Evolutionary conservation across 2,888 invertebrate species (phyloP).

Genomic region (Amphiduros pacificus): DNA sequence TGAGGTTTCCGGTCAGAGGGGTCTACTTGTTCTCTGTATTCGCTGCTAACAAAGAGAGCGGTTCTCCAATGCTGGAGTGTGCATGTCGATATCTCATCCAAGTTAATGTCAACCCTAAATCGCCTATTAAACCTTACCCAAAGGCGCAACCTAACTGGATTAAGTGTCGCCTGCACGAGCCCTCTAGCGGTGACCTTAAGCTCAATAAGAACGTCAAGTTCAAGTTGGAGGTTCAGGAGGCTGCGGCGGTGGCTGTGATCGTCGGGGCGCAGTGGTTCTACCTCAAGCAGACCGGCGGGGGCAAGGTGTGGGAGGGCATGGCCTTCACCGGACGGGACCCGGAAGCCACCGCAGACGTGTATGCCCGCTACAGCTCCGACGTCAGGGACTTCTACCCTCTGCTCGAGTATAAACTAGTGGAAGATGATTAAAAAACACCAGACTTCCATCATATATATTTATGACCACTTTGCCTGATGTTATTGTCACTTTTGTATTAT

Average conservation of each 20-base stretch:
- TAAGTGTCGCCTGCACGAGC: slow-evolving; percentile 51
- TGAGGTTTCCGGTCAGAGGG: slow-evolving; percentile 50
- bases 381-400: slow-evolving; percentile 49
- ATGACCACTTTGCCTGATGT: too few relatives aligned
- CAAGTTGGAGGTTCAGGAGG: slow-evolving; percentile 49
- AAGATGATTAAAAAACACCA: too few relatives aligned
- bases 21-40: slow-evolving; percentile 54
- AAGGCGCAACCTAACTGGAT: slow-evolving; percentile 52
- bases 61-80: slow-evolving; percentile 41
- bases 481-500: too few relatives aligned
- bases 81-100: slow-evolving; percentile 51
- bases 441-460: too few relatives aligned
- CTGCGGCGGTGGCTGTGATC: slow-evolving; percentile 50
- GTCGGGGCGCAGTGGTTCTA: slow-evolving; percentile 50
- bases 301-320: slow-evolving; percentile 51
- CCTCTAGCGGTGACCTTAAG: slow-evolving; percentile 50
- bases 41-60: slow-evolving; percentile 36
- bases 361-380: slow-evolving; percentile 42
- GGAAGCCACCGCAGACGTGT: slow-evolving; percentile 39
- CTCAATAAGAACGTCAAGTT: slow-evolving; percentile 50
- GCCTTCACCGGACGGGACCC: slow-evolving; percentile 40
- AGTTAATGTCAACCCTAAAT: slow-evolving; percentile 47
- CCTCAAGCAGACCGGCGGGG: slow-evolving; percentile 40
- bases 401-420: slow-evolving; percentile 47
- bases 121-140: slow-evolving; percentile 41